Evolutionary conservation across 2,113 vertebrate genomes (phyloP).

Genomic region (Myocastor coypus): DNA sequence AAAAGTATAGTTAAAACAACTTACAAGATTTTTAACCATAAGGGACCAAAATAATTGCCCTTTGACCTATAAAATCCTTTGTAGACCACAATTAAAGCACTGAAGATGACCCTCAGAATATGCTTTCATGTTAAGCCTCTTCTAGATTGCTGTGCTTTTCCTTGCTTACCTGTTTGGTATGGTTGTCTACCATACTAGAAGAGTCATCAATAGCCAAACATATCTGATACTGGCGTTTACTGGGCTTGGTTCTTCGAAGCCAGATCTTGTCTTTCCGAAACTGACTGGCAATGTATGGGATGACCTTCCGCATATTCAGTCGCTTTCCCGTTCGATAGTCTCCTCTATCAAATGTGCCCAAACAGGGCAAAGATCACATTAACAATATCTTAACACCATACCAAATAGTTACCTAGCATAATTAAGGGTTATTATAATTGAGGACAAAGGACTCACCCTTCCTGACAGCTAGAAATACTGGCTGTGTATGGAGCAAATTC

Average conservation of each 20-base stretch:
- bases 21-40: not conserved
- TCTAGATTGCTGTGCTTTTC: not conserved
- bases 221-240: constrained; percentile 98
- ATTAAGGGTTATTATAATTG: not conserved
- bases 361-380: not conserved
- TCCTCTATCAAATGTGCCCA: constrained; percentile 87
- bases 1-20: not conserved
- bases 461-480: not conserved
- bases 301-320: constrained; percentile 98
- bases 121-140: not conserved
- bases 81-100: not conserved
- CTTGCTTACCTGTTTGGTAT: constrained; percentile 95
- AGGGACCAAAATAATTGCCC: not conserved
- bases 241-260: constrained; percentile 97
- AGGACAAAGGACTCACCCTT: not conserved
- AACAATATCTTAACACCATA: not conserved
- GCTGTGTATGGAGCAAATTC: not conserved
- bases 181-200: constrained; percentile 98
- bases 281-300: constrained; percentile 98
- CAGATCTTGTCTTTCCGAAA: constrained; percentile 99
- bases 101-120: not conserved
- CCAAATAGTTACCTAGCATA: not conserved
- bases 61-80: not conserved
- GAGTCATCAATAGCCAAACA: constrained; percentile 98
- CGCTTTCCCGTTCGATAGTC: constrained; percentile 98